Evolutionary conservation across 1,140 invertebrate species (phyloP), one percentile per base, ranked within the genome.

Genomic region (Drosophila mojavensis): DNA sequence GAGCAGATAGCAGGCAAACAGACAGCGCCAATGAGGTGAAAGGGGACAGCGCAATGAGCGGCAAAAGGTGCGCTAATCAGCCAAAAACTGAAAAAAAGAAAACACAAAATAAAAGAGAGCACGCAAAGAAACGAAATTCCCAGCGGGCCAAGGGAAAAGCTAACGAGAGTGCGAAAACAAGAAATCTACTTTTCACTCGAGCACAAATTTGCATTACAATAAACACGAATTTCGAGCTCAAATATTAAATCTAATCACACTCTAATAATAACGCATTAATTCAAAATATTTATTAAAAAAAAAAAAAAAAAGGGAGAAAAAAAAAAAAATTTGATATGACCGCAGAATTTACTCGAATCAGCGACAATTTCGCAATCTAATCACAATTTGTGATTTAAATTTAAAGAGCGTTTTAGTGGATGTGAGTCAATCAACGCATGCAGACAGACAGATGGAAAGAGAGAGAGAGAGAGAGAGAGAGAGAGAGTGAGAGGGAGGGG

Each of bases 81-180:
- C 41, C 26, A 5, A 15, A 43, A 30, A 30, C 28, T 4, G 5
- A 26, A 24, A 26, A 56, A n/a, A 26, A 3, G 5, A 3, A 10
- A 17, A n/a, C 26, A 13, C 20, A 5, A 56, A 20, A 24, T 1
- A 0, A 36, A 7, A 36, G 33, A 17, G 43, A 45, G 17, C 7
- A 4, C 9, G 17, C 10, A 48, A 48, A 48, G 43, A 45, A 45
- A 45, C 36, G 11, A 4, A 28, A 13, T 28, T 55, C 11, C 3
- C 26, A 55, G 36, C 20, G 15, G 39, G 51, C 41, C 62, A 47
- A 47, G 41, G 41, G 17, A 56, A 65, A 65, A 45, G 24, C 28
- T 7, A n/a, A 28, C 20, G 17, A 20, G 5, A 11, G 11, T 11
- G 24, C 48, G 1, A 17, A 17, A 24, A 2, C 13, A 11, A 48